phyloP scores from a whole-genome alignment of 2,888 invertebrate genomes.

The Tricholauxania praeusta region DNA sequence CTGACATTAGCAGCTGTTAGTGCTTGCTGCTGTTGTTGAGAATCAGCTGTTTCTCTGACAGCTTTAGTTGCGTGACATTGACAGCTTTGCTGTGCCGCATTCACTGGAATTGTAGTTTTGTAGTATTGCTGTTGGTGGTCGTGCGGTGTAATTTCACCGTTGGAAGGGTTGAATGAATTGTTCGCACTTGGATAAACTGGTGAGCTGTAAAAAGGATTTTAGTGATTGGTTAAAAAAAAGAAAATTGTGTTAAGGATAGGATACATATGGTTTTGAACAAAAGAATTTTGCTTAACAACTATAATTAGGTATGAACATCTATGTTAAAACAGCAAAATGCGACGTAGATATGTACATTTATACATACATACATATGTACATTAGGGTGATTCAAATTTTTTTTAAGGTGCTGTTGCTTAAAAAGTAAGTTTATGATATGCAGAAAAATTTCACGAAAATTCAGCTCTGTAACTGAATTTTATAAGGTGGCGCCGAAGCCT shows the following conservation, averaged over 20 bases:
- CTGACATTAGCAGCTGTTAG: slow-evolving; percentile 41
- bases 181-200: slow-evolving; percentile 61
- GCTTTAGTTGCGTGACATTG: slow-evolving; percentile 44
- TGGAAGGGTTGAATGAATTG: slow-evolving; percentile 60
- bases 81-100: slow-evolving; percentile 49
- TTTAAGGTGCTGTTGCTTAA: too few species aligned
- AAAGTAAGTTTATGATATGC: too few species aligned
- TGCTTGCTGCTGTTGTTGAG: slow-evolving; percentile 39
- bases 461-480: too few species aligned
- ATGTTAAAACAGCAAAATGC: too few species aligned
- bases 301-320: too few species aligned
- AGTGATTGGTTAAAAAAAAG: not conserved
- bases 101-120: slow-evolving; percentile 65
- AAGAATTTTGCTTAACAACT: too few species aligned
- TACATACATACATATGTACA: too few species aligned
- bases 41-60: slow-evolving; percentile 56
- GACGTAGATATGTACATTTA: too few species aligned
- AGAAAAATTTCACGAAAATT: too few species aligned
- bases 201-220: slow-evolving; percentile 50
- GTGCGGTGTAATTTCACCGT: slow-evolving; percentile 60
- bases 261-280: too few species aligned
- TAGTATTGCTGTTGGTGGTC: slow-evolving; percentile 53
- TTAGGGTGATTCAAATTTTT: too few species aligned
- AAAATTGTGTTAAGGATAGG: not conserved
- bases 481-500: too few species aligned